Base-by-base conservation (phyloP, 2,797 vertebrate species). In the Tangara arthus region DNA sequence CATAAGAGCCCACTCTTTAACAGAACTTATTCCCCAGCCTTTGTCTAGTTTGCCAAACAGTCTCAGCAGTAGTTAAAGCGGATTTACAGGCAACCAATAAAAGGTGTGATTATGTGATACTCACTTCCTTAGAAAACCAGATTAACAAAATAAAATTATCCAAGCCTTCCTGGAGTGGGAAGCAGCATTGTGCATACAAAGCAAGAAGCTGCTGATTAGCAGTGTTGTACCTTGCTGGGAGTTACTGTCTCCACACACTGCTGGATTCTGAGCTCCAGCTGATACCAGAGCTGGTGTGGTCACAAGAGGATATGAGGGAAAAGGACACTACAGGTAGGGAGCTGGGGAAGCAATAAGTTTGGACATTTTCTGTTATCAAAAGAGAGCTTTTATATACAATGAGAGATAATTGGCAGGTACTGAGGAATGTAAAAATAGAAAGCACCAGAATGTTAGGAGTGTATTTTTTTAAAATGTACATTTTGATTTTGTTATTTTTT, bases 61-160 rank as follows among this genome's bases (percentile, higher is more conserved):
- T 37, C 87, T 85, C 85, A 70, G 61, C 47, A 75, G 85, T 44
- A 77, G 71, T 66, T 88, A 73, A 77, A 73, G 49, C 53, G 90
- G 87, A 77, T 82, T 90, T 91, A 70, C 23, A 73, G 76, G 41
- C 82, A 64, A n/a, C 44, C 44, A 60, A 15, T 95, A 70, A 87
- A 80, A 85, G 60, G 52, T 90, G 65, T 82, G 72, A 82, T 91
- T 89, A 66, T 72, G 34, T 85, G 85, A 76, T 94, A 78, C 41
- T 59, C 44, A 13, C 44, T 93, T 94, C 52, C 52, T 94, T 80
- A 66, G 79, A 82, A 94, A 94, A 69, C 9, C 47, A 72, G 82
- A 65, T 89, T 76, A 96, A 76, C 35, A 47, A 86, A 88, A 75
- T 61, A 57, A 91, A 91, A 79, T 87, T 73, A 89, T 60, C 61